phyloP scores from a whole-genome alignment of 2,888 invertebrate genomes.

The Eustalomyia histrio region DNA sequence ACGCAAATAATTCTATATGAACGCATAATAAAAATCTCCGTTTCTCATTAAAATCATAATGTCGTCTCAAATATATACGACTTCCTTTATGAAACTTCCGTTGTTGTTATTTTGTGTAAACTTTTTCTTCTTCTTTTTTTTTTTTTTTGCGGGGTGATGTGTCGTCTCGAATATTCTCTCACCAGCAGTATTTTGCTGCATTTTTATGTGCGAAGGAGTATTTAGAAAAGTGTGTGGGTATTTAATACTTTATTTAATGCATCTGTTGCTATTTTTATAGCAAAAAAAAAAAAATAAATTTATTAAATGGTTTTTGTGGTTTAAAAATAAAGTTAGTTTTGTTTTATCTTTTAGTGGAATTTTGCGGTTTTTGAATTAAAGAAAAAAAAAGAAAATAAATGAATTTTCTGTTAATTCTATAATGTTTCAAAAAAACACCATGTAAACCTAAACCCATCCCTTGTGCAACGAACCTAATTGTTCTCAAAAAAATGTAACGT shows the following conservation, averaged over 20 bases:
- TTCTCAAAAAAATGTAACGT: too few species aligned
- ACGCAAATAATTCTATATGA: conserved; percentile 35
- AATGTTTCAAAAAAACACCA: too few species aligned
- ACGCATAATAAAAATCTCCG: conserved; percentile 61
- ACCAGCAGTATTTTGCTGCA: not conserved
- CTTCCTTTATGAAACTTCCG: conserved; percentile 60
- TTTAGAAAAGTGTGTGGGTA: not conserved
- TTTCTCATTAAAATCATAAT: conserved; percentile 61
- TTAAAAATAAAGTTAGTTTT: conserved; percentile 9
- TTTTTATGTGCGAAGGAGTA: not conserved
- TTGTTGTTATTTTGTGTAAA: not conserved
- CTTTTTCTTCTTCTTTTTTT: conserved; percentile 2
- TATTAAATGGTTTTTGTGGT: conserved; percentile 14
- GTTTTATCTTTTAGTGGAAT: not conserved
- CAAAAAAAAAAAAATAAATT: not conserved
- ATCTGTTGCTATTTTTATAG: conserved; percentile 7
- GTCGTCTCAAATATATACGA: conserved; percentile 54
- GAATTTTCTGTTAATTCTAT: too few species aligned
- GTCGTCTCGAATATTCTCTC: not conserved
- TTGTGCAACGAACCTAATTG: too few species aligned
- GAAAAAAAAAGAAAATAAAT: too few species aligned
- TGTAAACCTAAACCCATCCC: too few species aligned
- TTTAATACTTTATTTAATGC: not conserved
- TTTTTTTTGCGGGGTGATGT: conserved; percentile 1
- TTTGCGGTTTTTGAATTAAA: conserved; percentile 10